A percentile compares a stretch with the other conserved stretches of the same genome.
Conservation (phyloP, 2,888 invertebrate genomes). For the Drosophila paramelanica region DNA sequence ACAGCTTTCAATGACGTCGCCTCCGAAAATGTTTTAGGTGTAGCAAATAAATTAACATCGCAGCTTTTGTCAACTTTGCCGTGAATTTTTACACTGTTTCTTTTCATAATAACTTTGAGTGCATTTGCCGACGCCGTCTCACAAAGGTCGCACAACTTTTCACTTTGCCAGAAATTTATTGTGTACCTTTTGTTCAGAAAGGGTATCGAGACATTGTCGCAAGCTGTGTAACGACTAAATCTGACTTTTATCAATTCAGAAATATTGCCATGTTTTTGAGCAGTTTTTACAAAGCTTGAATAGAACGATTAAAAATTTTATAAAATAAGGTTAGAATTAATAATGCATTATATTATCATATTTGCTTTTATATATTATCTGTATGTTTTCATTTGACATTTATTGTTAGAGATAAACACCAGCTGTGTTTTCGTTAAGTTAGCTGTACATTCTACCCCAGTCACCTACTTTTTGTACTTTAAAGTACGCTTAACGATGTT, state of each 20-base stretch:
- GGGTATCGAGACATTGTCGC: neutral
- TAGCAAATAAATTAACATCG: constrained; percentile 69
- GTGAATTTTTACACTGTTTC: constrained; percentile 63
- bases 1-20: constrained; percentile 8
- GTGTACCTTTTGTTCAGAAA: constrained; percentile 5
- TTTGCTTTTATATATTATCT: no score
- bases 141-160: constrained; percentile 69
- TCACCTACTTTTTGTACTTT: no score
- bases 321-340: no score
- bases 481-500: no score
- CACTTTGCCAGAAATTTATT: constrained; percentile 27
- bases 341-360: no score
- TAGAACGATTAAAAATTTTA: no score
- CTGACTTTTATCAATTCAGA: neutral
- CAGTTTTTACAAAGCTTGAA: no score
- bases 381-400: no score
- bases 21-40: constrained; percentile 8
- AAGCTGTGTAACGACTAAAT: constrained; percentile 3
- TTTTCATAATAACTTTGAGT: constrained; percentile 48
- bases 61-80: constrained; percentile 52
- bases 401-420: no score
- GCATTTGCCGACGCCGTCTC: constrained; percentile 34
- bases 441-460: no score
- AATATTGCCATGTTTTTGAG: no score
- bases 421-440: no score